Evolutionary conservation across 2,888 invertebrate species (phyloP), one percentile per base, ranked within the genome.

Genomic region (Trichacis sp.): DNA sequence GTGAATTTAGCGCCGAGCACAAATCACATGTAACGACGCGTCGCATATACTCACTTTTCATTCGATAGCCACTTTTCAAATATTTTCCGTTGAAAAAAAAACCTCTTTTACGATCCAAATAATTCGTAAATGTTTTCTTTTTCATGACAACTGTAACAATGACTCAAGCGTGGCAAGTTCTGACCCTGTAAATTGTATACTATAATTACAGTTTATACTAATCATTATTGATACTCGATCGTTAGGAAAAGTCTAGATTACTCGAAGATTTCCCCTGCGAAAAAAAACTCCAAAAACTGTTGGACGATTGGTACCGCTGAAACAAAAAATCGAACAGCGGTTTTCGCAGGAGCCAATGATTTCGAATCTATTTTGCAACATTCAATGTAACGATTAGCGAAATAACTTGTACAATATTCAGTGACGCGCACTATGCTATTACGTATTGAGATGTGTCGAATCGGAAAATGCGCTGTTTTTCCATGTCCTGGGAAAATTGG

Each of bases 141-240:
- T 60, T 52, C 42, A 51, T 38, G 51, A 47, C 14, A 49, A 59
- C 29, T 42, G 45, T 62, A 53, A 56, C 30, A 57, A 62, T 5
- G 24, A 40, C 42, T 36, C 45, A 53, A 57, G 51, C 58, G 65
- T 58, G 66, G 59, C 50, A 33, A 66, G 59, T 60, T 56, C 64
- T 64, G 47, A 65, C 74, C 76, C 70, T 81, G 80, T 81, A 80
- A 77, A 81, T 80, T 81, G 73, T 79, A 79, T 77, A 80, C 73
- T 81, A 79, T 80, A 80, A 81, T 78, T 81, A 81, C 76, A 77
- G 78, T 81, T 80, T 79, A 78, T 80, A 81, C 77, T 79, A 78
- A 78, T 75, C 75, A 74, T 76, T 74, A 76, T 77, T 69, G 78
- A 77, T 77, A 79, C 73, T 77, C 78, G 78, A 77, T 76, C 76